Conservation (phyloP, 2,797 vertebrate genomes). For the Leptoclinus maculatus region DNA sequence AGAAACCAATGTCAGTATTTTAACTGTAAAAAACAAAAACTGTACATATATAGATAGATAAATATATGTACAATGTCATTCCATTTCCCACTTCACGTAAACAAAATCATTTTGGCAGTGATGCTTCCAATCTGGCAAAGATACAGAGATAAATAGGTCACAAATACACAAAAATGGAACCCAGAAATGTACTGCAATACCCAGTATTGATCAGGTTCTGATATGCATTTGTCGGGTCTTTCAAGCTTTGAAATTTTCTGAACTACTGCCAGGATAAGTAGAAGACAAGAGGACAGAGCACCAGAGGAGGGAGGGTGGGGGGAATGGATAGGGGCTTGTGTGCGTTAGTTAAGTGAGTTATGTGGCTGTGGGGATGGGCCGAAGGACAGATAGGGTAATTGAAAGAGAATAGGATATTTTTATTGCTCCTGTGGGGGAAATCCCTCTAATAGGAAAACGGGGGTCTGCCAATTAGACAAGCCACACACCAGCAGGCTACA, state of each 20-base stretch:
- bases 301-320: slow-evolving; percentile 4
- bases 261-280: background rate
- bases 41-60: background rate
- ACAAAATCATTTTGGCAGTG: background rate
- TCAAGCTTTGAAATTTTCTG: slow-evolving; percentile 10
- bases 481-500: slow-evolving; percentile 65
- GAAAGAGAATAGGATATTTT: slow-evolving; percentile 85
- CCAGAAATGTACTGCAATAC: background rate
- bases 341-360: slow-evolving; percentile 81
- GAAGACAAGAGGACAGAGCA: background rate
- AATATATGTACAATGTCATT: background rate
- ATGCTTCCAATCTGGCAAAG: background rate
- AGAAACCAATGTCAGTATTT: background rate
- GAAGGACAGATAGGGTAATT: slow-evolving; percentile 83
- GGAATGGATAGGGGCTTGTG: slow-evolving; percentile 57
- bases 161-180: background rate
- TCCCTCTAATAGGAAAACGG: slow-evolving; percentile 70
- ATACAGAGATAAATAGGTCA: background rate
- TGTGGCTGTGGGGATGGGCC: slow-evolving; percentile 74
- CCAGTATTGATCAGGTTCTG: background rate
- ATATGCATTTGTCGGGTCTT: background rate
- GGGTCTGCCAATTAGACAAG: slow-evolving; percentile 79
- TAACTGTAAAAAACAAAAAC: too few species aligned
- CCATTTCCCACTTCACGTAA: background rate
- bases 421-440: slow-evolving; percentile 82